A percentile compares a stretch with the other conserved stretches of the same genome.
phyloP scores from a whole-genome alignment of 2,888 invertebrate species.

The Anaspis maculata region DNA sequence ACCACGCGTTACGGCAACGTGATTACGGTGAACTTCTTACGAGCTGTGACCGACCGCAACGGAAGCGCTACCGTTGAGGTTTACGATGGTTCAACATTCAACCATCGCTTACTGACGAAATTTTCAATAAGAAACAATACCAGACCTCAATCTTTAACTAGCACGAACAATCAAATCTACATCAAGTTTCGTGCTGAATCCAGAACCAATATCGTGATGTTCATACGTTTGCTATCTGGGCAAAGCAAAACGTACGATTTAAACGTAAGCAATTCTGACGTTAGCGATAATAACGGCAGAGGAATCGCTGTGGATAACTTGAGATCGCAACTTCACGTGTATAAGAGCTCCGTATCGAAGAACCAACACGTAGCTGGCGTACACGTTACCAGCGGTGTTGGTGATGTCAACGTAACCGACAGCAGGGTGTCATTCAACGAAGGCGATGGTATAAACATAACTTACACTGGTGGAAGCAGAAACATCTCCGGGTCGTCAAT shows the following conservation, averaged over 20 bases:
- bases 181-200: constrained; percentile 71
- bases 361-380: constrained; percentile 88
- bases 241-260: constrained; percentile 75
- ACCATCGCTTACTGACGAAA: constrained; percentile 60
- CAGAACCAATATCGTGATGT: constrained; percentile 64
- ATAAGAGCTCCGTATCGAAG: constrained; percentile 72
- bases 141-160: constrained; percentile 80
- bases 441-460: constrained; percentile 93
- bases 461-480: constrained; percentile 87
- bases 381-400: constrained; percentile 83
- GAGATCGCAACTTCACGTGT: constrained; percentile 79
- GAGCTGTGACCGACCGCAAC: constrained; percentile 68
- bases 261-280: constrained; percentile 74
- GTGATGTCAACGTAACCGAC: constrained; percentile 88
- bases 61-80: constrained; percentile 67
- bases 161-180: constrained; percentile 70
- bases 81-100: constrained; percentile 66
- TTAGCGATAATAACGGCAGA: constrained; percentile 86
- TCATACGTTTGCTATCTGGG: constrained; percentile 70
- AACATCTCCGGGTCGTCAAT: constrained; percentile 83
- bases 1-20: constrained; percentile 70
- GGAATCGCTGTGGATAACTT: constrained; percentile 92
- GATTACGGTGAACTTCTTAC: constrained; percentile 77
- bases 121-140: constrained; percentile 77
- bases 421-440: constrained; percentile 84